These are phyloP conservation scores for Emberiza fucata DNA, from an alignment of 2,113 vertebrate genomes.

Conservation along the genomic window DNA sequence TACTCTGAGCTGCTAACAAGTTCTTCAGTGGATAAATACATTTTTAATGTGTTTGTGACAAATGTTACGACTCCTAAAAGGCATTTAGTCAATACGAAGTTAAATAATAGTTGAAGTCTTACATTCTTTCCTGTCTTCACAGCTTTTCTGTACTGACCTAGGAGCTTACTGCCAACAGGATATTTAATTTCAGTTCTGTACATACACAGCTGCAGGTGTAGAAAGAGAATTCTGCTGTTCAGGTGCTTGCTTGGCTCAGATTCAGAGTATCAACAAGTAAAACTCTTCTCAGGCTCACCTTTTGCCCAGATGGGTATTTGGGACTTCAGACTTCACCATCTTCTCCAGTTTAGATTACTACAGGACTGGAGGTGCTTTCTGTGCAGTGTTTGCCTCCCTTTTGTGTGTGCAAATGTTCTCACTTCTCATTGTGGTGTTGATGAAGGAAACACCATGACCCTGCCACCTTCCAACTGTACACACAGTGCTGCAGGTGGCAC, in stretches of 20 bases:
- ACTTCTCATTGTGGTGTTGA: background rate
- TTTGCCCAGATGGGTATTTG: background rate
- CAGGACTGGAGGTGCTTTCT: background rate
- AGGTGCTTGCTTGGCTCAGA: background rate
- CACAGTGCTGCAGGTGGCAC: background rate
- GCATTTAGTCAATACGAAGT: background rate
- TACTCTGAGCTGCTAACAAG: background rate
- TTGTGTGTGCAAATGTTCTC: background rate
- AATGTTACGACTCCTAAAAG: background rate
- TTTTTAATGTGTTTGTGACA: background rate
- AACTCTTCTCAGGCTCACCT: background rate
- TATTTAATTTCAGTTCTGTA: background rate
- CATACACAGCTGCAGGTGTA: background rate
- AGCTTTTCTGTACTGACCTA: background rate
- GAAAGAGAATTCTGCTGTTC: background rate
- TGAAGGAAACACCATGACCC: background rate
- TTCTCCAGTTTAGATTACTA: background rate
- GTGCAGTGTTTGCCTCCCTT: background rate
- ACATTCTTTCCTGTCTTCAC: background rate
- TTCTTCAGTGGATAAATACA: background rate
- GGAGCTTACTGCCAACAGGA: conserved; percentile 5
- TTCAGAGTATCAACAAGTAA: background rate
- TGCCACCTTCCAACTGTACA: background rate
- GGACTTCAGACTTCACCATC: rapidly evolving
- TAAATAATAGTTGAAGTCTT: background rate